Conservation (phyloP, 2,797 vertebrate species). For the Salmo trutta region DNA sequence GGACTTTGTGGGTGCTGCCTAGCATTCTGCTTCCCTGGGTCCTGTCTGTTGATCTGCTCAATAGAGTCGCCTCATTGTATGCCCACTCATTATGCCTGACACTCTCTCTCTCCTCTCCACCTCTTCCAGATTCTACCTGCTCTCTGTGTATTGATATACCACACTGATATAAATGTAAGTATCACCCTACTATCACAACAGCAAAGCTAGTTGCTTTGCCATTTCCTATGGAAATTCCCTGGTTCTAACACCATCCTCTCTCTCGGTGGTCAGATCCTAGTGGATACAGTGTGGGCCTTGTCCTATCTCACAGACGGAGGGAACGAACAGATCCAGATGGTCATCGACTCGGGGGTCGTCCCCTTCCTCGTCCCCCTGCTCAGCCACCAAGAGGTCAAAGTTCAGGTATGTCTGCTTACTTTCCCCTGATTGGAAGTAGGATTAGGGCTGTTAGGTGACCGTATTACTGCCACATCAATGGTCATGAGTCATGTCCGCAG, state of each 20-base stretch:
- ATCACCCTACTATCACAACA: constrained; percentile 16
- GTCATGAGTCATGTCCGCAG: too few relatives aligned
- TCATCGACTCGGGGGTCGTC: constrained; percentile 90
- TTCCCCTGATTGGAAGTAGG: too few relatives aligned
- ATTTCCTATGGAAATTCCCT: too few relatives aligned
- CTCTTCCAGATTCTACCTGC: constrained; percentile 84
- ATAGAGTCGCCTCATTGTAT: neutral
- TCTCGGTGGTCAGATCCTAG: constrained; percentile 79
- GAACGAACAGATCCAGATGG: constrained; percentile 92
- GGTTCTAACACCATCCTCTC: neutral
- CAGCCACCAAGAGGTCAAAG: constrained; percentile 91
- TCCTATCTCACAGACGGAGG: constrained; percentile 90
- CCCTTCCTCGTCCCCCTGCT: constrained; percentile 88
- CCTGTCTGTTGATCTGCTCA: neutral
- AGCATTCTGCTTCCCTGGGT: neutral
- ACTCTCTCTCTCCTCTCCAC: neutral
- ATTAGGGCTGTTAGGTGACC: too few relatives aligned
- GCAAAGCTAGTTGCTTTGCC: neutral
- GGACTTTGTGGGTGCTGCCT: too few relatives aligned
- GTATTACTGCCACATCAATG: too few relatives aligned
- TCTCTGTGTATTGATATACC: constrained; percentile 90
- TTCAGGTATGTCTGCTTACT: constrained; percentile 76
- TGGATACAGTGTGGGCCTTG: constrained; percentile 90
- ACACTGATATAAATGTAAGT: constrained; percentile 92
- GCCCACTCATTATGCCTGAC: neutral